phyloP scores from a whole-genome alignment of 2,888 invertebrate species.

The Incurvaria masculella region DNA sequence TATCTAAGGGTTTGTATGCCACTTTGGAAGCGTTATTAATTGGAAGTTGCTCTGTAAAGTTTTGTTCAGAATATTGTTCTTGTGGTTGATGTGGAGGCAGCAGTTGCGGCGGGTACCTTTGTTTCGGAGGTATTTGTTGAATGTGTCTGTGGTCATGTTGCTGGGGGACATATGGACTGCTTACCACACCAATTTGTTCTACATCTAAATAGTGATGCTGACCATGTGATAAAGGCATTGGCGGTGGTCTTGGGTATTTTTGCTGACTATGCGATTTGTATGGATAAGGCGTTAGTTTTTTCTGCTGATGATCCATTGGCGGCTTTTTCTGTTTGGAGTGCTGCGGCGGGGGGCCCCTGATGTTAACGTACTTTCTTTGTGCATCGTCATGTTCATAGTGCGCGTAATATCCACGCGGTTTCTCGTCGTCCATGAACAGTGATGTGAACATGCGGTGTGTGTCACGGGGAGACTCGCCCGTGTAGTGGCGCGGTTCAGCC shows the following conservation, averaged over 20 bases:
- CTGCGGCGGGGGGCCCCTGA: slow-evolving; percentile 14
- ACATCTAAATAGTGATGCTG: slow-evolving; percentile 28
- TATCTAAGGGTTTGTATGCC: slow-evolving; percentile 24
- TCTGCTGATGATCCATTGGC: slow-evolving; percentile 29
- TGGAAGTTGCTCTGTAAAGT: slow-evolving; percentile 13
- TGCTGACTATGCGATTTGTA: slow-evolving; percentile 25
- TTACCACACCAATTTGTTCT: slow-evolving; percentile 18
- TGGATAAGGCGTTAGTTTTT: slow-evolving; percentile 28
- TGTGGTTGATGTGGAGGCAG: background rate
- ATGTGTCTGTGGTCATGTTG: slow-evolving; percentile 26
- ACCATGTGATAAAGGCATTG: slow-evolving; percentile 13
- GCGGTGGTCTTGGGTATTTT: slow-evolving; percentile 3
- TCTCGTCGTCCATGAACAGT: slow-evolving; percentile 36
- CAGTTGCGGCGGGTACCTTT: slow-evolving; percentile 21
- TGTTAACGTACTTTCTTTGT: slow-evolving; percentile 15
- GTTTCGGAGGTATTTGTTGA: slow-evolving; percentile 24
- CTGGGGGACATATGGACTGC: slow-evolving; percentile 21
- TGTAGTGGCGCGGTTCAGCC: slow-evolving; percentile 21
- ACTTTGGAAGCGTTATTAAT: slow-evolving; percentile 24
- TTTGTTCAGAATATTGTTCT: slow-evolving; percentile 16
- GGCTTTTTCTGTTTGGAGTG: slow-evolving; percentile 16
- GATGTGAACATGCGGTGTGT: slow-evolving; percentile 43
- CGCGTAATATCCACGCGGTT: background rate
- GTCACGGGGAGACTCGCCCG: slow-evolving; percentile 25
- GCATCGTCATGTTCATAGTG: background rate